phyloP scores from a whole-genome alignment of 2,888 invertebrate species.

The Argyresthia goedartella region DNA sequence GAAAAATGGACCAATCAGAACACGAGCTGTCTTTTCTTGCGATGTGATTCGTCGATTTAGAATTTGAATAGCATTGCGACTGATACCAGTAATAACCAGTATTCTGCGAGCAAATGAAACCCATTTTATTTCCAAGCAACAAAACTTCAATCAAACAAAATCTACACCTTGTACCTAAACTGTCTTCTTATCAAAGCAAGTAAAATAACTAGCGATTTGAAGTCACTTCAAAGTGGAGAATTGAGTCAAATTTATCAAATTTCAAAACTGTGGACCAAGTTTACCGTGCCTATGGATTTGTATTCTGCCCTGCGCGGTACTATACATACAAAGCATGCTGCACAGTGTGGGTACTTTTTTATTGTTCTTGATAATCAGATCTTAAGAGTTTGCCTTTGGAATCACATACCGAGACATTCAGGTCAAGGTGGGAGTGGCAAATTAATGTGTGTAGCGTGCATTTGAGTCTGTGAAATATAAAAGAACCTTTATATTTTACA shows the following conservation, averaged over 20 bases:
- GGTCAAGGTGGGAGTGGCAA: constrained; percentile 28
- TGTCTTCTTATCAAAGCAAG: not conserved
- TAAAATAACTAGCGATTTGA: not conserved
- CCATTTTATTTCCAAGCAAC: too few relatives aligned
- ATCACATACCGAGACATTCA: constrained; percentile 34
- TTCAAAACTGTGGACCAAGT: constrained; percentile 7
- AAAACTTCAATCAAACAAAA: not conserved
- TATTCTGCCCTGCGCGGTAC: constrained; percentile 2
- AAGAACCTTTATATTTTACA: too few relatives aligned
- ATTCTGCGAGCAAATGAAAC: too few relatives aligned
- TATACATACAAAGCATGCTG: too few relatives aligned
- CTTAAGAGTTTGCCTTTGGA: constrained; percentile 32
- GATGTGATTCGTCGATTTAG: too few relatives aligned
- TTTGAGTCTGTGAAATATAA: too few relatives aligned
- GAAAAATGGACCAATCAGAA: too few relatives aligned
- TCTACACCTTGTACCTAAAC: not conserved
- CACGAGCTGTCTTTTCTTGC: too few relatives aligned
- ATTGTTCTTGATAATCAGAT: constrained; percentile 27
- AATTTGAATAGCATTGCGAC: too few relatives aligned
- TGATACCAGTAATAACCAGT: too few relatives aligned
- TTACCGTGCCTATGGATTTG: constrained; percentile 7
- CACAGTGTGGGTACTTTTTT: constrained; percentile 5
- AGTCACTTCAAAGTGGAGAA: constrained; percentile 2
- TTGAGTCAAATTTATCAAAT: constrained; percentile 13
- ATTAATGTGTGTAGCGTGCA: not conserved